A percentile compares a stretch with the other conserved stretches of the same genome.
Evolutionary conservation across 2,888 invertebrate species (phyloP).

Genomic region (Caenorhabditis sp.): DNA sequence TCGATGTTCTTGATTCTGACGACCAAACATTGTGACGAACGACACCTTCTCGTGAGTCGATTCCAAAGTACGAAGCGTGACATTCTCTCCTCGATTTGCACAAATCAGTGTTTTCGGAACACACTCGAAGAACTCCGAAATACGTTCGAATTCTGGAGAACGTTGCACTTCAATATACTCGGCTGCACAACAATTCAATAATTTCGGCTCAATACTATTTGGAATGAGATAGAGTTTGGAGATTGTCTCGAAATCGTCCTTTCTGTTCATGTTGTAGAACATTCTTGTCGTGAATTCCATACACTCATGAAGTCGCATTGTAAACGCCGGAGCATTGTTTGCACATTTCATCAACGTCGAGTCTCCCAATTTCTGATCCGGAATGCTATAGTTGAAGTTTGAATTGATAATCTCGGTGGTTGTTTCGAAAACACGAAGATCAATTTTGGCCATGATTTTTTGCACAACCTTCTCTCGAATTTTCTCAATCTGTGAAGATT

Average conservation of each 20-base stretch:
- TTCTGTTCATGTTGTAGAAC: slow-evolving; percentile 49
- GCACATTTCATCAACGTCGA: slow-evolving; percentile 18
- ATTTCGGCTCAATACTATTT: slow-evolving; percentile 35
- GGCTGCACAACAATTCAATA: slow-evolving; percentile 50
- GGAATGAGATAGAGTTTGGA: slow-evolving; percentile 25
- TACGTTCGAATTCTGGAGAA: slow-evolving; percentile 45
- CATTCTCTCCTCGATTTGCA: slow-evolving; percentile 32
- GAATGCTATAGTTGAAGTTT: slow-evolving; percentile 34
- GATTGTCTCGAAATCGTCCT: slow-evolving; percentile 36
- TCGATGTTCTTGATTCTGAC: slow-evolving; percentile 9
- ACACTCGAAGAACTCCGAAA: slow-evolving; percentile 23
- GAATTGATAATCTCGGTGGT: slow-evolving; percentile 36
- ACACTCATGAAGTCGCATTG: slow-evolving; percentile 47
- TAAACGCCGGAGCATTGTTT: slow-evolving; percentile 28
- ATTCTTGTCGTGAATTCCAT: slow-evolving; percentile 46
- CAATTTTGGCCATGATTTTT: slow-evolving; percentile 23
- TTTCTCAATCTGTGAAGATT: slow-evolving; percentile 31
- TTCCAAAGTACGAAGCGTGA: slow-evolving; percentile 37
- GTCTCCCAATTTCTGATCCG: slow-evolving; percentile 7
- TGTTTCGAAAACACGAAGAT: slow-evolving; percentile 31
- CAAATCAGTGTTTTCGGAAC: slow-evolving; percentile 27
- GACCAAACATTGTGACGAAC: slow-evolving; percentile 22
- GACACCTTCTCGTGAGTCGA: slow-evolving; percentile 25
- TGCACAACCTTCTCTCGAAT: slow-evolving; percentile 36
- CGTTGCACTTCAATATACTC: slow-evolving; percentile 53